Evolutionary conservation across 2,113 vertebrate species (phyloP), one percentile per base, ranked within the genome.

Genomic region (Melanostigma gelatinosum): DNA sequence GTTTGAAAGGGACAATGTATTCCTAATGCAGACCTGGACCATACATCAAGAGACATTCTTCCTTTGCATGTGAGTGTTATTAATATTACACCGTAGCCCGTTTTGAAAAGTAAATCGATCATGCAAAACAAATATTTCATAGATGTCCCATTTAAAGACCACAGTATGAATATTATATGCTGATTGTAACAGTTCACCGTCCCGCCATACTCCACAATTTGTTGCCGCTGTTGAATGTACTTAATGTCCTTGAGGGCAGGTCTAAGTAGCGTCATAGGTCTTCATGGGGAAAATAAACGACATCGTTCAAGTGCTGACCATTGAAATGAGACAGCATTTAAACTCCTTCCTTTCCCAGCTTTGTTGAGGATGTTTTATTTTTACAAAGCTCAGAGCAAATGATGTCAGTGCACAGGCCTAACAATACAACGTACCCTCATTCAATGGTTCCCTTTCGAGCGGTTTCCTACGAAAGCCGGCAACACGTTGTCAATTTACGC

Each of bases 1-100:
- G 20, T 72, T 55, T 64, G 20, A 71, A 79, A 44, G 5, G 71
- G 77, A 55, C 36, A 24, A 5, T n/a, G 24, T n/a, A 20, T 11
- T 42, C 16, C 44, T 8, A 7, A 40, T 70, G 11, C 16, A 29
- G 18, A 11, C 44, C 42, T 1, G 1, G 44, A 11, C 60, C 44
- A 7, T n/a, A n/a, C 55, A n/a, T 46, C 40, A 15, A 57, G 8
- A 27, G 38, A 38, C 1, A 1, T 58, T 24, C 15, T 20, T 16
- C 6, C 20, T 68, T 34, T 57, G 42, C 8, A 27, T n/a, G 16
- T 2, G 27, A 34, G 29, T 20, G 29, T 24, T 40, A 57, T 34
- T 44, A 46, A 20, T 22, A 1, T 60, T 16, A 36, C 4, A 3
- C 8, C 10, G 27, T 8, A 48, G 29, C 1, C 44, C n/a, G 24